A percentile compares a stretch with the other conserved stretches of the same genome.
Conservation (phyloP, 2,888 invertebrate genomes). For the Peribatodes rhomboidaria region DNA sequence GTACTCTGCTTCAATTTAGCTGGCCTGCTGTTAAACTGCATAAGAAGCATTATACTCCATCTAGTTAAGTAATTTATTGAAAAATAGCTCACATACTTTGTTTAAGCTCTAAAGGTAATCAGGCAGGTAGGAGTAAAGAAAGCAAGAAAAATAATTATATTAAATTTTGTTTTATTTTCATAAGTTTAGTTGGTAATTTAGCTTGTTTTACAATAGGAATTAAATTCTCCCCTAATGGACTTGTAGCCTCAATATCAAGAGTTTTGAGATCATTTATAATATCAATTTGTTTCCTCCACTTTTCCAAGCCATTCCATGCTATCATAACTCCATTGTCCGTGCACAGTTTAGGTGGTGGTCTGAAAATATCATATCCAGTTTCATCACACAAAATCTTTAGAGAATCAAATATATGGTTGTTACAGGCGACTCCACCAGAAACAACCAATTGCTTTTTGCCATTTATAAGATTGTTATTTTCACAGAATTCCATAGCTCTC, state of each 20-base stretch:
- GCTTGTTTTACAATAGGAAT: constrained; percentile 85
- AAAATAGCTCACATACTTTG: too few species aligned
- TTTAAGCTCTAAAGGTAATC: too few species aligned
- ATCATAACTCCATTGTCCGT: constrained; percentile 99
- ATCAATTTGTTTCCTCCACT: constrained; percentile 86
- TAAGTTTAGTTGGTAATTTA: constrained; percentile 78
- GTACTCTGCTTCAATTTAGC: too few species aligned
- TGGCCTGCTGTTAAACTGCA: too few species aligned
- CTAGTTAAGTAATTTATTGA: too few species aligned
- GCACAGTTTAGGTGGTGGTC: constrained; percentile 94
- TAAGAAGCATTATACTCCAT: too few species aligned
- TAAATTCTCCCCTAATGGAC: constrained; percentile 89
- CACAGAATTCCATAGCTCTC: constrained; percentile 93
- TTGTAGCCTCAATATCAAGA: constrained; percentile 88
- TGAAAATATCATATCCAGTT: constrained; percentile 88
- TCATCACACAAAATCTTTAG: constrained; percentile 90
- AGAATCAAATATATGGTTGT: constrained; percentile 91
- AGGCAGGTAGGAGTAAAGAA: not conserved
- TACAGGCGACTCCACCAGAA: constrained; percentile 99
- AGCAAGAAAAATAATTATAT: not conserved
- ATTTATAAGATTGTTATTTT: constrained; percentile 88
- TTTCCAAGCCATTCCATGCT: constrained; percentile 99
- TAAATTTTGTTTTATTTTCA: constrained; percentile 67
- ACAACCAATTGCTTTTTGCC: constrained; percentile 90
- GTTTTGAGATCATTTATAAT: constrained; percentile 86